Percentiles rank a stretch among this genome's conserved stretches.
These are phyloP conservation scores for Limnodromus scolopaceus DNA, from an alignment of 2,797 vertebrate species.

Conservation along the genomic window DNA sequence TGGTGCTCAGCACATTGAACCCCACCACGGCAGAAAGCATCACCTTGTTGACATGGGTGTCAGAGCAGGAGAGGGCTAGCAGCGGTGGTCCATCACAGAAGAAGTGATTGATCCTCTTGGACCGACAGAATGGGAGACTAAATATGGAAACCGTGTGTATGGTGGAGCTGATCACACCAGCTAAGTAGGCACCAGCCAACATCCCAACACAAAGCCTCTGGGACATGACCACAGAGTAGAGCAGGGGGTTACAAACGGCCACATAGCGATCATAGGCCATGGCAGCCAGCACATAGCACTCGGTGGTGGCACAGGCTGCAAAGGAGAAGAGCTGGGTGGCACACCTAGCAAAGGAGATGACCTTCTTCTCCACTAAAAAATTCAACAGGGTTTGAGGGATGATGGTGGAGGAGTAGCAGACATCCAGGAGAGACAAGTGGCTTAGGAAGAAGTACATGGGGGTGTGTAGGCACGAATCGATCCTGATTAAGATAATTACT, in stretches of 20 bases:
- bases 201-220: neutral
- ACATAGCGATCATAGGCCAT: neutral
- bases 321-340: neutral
- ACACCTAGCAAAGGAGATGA: neutral
- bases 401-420: neutral
- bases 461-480: neutral
- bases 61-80: neutral
- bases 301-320: neutral
- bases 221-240: neutral
- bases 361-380: neutral
- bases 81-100: neutral
- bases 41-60: fast-evolving
- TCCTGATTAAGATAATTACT: neutral
- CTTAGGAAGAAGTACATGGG: constrained; percentile 13
- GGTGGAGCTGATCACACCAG: neutral
- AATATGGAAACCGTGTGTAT: neutral
- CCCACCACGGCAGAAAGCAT: neutral
- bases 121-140: neutral
- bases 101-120: neutral
- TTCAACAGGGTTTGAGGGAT: neutral
- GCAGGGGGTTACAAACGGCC: neutral
- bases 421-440: neutral
- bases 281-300: neutral
- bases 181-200: neutral
- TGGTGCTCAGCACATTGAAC: neutral